A percentile compares a stretch with the other conserved stretches of the same genome.
phyloP scores from a whole-genome alignment of 2,888 invertebrate genomes.

The Nephrotoma guestfalica region DNA sequence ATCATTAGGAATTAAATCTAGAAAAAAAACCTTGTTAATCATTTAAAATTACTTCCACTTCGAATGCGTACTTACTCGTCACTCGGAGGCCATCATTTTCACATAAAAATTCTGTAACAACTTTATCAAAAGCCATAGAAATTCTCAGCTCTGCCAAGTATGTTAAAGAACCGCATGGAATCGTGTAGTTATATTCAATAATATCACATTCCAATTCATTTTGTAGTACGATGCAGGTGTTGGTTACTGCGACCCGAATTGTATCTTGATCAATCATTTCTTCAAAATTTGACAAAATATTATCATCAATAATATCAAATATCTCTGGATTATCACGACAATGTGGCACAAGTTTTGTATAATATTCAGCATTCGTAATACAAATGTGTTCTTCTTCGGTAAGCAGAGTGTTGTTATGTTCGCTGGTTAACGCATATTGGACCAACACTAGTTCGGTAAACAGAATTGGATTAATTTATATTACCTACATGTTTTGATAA shows the following conservation, averaged over 20 bases:
- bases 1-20: not conserved
- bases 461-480: not conserved
- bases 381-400: not conserved
- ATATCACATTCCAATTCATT: not conserved
- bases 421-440: not conserved
- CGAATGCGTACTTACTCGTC: not conserved
- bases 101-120: not conserved
- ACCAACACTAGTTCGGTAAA: not conserved
- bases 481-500: not conserved
- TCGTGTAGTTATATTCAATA: not conserved
- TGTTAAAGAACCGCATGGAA: not conserved
- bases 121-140: not conserved
- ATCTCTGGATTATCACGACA: not conserved
- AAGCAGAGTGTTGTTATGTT: not conserved
- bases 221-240: not conserved
- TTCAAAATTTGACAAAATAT: not conserved
- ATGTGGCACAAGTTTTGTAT: not conserved
- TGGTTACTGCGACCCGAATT: not conserved
- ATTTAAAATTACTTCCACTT: not conserved
- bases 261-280: not conserved
- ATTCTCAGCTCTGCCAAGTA: not conserved
- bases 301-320: not conserved
- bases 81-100: not conserved
- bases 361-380: not conserved
- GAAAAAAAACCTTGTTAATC: not conserved